A percentile compares a stretch with the other conserved stretches of the same genome.
These are phyloP conservation scores for Elephas maximus DNA, from an alignment of 2,113 vertebrate genomes.

Conservation along the genomic window DNA sequence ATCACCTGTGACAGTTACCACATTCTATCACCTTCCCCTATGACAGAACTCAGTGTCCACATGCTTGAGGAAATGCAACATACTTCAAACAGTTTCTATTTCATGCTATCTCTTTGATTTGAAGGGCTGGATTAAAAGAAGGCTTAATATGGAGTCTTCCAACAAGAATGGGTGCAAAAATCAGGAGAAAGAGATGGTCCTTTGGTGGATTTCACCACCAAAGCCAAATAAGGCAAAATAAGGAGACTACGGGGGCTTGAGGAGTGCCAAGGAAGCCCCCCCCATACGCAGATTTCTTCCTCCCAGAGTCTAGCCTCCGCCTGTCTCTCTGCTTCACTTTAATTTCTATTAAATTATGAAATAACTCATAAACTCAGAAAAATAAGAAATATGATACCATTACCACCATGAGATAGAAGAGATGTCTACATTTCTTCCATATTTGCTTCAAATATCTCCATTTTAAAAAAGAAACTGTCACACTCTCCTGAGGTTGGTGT, in stretches of 20 bases:
- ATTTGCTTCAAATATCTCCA: slow-evolving; percentile 10
- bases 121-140: slow-evolving; percentile 42
- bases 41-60: not conserved
- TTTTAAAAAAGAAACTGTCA: not conserved
- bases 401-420: not conserved
- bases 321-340: slow-evolving; percentile 7
- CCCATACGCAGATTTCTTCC: not conserved
- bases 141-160: not conserved
- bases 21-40: not conserved
- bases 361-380: slow-evolving; percentile 35
- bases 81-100: not conserved
- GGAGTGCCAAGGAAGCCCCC: not conserved
- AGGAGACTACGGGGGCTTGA: not conserved
- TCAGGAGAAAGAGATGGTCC: not conserved
- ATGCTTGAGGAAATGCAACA: not conserved
- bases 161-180: slow-evolving; percentile 25
- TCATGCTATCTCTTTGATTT: not conserved
- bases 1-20: not conserved
- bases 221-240: not conserved
- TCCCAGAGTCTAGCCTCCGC: not conserved
- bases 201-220: not conserved
- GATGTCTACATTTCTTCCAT: slow-evolving; percentile 41
- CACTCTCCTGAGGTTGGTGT: not conserved
- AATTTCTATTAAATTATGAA: slow-evolving; percentile 14
- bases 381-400: not conserved